Evolutionary conservation across 2,113 vertebrate genomes (phyloP).

Genomic region (Mus pahari): DNA sequence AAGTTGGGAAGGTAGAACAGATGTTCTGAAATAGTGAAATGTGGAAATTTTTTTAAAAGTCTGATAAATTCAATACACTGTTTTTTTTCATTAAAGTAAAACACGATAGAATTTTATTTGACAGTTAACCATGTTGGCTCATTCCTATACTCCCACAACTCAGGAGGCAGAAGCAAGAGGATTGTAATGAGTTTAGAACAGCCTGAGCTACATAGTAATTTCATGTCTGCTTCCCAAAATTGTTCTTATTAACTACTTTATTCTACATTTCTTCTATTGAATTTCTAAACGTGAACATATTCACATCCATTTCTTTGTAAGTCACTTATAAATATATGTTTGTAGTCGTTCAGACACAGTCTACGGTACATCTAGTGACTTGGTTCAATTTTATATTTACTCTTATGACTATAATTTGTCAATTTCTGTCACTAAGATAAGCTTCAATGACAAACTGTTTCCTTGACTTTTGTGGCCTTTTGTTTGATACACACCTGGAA

Average conservation of each 20-base stretch:
- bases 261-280: not conserved
- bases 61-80: not conserved
- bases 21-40: not conserved
- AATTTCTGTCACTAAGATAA: not conserved
- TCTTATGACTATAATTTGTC: not conserved
- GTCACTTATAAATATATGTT: not conserved
- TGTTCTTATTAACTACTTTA: not conserved
- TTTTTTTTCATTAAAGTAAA: not conserved
- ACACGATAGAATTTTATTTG: not conserved
- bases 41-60: not conserved
- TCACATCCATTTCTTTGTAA: not conserved
- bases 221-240: not conserved
- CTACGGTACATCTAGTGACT: not conserved
- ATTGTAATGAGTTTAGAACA: not conserved
- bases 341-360: not conserved
- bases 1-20: not conserved
- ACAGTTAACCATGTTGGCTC: not conserved
- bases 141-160: not conserved
- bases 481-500: conserved; percentile 38
- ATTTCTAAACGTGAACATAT: conserved; percentile 30
- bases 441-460: not conserved
- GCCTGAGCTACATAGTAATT: not conserved
- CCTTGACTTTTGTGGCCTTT: not conserved
- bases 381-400: conserved; percentile 36
- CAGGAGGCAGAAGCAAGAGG: not conserved